Conservation (phyloP, 1,140 invertebrate genomes). For the Battus philenor region DNA sequence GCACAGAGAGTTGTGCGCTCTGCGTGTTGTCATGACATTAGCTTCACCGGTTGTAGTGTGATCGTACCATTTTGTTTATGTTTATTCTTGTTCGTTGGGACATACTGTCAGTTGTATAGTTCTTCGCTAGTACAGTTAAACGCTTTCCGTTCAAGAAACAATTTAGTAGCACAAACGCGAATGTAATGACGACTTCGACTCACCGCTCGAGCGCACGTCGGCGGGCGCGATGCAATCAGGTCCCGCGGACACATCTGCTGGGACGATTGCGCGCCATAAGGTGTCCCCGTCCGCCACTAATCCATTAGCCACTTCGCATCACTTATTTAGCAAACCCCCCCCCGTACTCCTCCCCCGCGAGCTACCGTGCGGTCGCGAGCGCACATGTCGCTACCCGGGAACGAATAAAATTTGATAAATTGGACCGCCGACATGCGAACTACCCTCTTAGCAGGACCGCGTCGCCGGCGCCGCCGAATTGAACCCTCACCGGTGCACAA, state of each 20-base stretch:
- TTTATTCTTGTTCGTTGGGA: too few relatives aligned
- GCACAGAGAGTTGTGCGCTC: too few relatives aligned
- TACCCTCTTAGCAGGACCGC: conserved; percentile 68
- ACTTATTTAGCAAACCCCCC: conserved; percentile 64
- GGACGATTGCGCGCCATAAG: conserved; percentile 55
- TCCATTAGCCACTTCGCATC: conserved; percentile 68
- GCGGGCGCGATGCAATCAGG: too few relatives aligned
- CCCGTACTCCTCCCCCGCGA: conserved; percentile 23
- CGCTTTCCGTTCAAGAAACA: too few relatives aligned
- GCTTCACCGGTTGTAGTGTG: too few relatives aligned
- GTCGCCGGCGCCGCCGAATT: conserved; percentile 28
- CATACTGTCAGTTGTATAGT: too few relatives aligned
- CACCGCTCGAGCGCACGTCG: too few relatives aligned
- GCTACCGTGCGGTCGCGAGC: conserved; percentile 58
- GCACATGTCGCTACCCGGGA: conserved; percentile 64
- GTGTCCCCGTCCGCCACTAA: conserved; percentile 58
- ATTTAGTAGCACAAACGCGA: too few relatives aligned
- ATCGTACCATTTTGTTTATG: too few relatives aligned
- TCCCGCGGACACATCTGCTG: conserved; percentile 60
- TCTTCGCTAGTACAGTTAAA: too few relatives aligned
- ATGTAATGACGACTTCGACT: too few relatives aligned
- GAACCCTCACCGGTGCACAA: conserved; percentile 11
- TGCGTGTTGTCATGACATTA: too few relatives aligned
- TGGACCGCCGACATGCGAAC: conserved; percentile 68
- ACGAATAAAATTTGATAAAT: conserved; percentile 74